phyloP scores from a whole-genome alignment of 37 sponge, comb jelly and placozoan species.

The Diacarnus erythraeanus region DNA sequence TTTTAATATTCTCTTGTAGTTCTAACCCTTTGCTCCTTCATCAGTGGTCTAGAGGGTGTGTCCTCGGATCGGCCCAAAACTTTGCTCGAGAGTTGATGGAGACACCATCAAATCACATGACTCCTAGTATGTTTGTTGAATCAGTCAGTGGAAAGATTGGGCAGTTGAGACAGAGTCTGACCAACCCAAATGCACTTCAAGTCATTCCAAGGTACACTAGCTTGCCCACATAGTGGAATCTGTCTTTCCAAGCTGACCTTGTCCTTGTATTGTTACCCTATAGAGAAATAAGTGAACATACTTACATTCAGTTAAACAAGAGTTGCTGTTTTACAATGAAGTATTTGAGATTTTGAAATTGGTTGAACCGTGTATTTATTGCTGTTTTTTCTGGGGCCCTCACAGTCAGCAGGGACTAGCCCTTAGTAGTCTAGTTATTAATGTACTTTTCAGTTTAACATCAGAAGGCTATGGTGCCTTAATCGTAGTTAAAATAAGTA shows the following conservation, averaged over 20 bases:
- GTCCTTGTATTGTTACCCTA: background rate
- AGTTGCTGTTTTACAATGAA: too few species aligned
- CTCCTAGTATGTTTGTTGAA: constrained; percentile 83
- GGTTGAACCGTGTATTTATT: too few species aligned
- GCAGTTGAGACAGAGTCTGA: background rate
- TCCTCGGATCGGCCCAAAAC: constrained; percentile 80
- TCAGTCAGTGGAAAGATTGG: constrained; percentile 38
- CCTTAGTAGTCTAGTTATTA: too few species aligned
- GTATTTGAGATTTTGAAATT: too few species aligned
- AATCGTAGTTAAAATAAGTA: too few species aligned
- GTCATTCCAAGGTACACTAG: constrained; percentile 16
- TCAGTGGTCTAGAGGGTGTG: constrained; percentile 67
- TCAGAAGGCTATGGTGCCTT: too few species aligned
- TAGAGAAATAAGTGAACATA: background rate
- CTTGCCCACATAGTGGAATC: background rate
- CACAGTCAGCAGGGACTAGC: too few species aligned
- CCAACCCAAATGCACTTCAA: background rate
- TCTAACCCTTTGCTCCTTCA: background rate
- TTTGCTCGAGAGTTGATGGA: constrained; percentile 90
- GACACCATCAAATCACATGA: constrained; percentile 85
- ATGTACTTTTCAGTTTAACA: too few species aligned
- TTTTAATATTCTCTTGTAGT: background rate
- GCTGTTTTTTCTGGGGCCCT: too few species aligned
- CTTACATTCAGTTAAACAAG: too few species aligned
- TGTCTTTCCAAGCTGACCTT: too few species aligned